Conservation (phyloP, 2,797 vertebrate species). For the Scomberomorus guttatus region DNA sequence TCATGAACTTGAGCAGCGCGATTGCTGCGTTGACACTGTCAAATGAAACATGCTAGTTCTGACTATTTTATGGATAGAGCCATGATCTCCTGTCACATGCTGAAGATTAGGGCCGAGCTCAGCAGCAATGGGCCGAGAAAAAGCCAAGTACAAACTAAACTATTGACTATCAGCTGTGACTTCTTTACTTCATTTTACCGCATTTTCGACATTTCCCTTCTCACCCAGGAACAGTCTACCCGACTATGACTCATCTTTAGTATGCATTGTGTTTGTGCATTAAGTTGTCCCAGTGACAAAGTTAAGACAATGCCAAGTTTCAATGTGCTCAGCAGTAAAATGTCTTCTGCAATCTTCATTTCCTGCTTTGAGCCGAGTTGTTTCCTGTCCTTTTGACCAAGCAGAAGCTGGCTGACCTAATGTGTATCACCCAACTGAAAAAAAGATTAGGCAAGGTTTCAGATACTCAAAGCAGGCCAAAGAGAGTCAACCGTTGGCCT, state of each 20-base stretch:
- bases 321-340: constrained; percentile 71
- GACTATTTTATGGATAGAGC: constrained; percentile 57
- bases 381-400: constrained; percentile 79
- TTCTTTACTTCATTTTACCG: not conserved
- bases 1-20: too few relatives aligned
- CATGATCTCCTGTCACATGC: constrained; percentile 71
- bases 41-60: constrained; percentile 41
- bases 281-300: constrained; percentile 22
- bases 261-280: not conserved
- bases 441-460: constrained; percentile 57
- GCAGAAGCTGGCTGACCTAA: constrained; percentile 75
- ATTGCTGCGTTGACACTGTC: not conserved
- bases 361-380: constrained; percentile 77
- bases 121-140: constrained; percentile 11
- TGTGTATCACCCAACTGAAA: constrained; percentile 47
- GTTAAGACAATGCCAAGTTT: constrained; percentile 42
- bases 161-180: not conserved
- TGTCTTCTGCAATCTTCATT: constrained; percentile 78
- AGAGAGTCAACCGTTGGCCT: not conserved
- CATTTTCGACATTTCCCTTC: constrained; percentile 4
- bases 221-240: not conserved
- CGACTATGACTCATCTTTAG: not conserved
- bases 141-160: not conserved
- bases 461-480: constrained; percentile 18
- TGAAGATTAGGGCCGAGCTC: constrained; percentile 65